Evolutionary conservation across 2,113 vertebrate species (phyloP), one percentile per base, ranked within the genome.

Genomic region (Burhinus bistriatus): DNA sequence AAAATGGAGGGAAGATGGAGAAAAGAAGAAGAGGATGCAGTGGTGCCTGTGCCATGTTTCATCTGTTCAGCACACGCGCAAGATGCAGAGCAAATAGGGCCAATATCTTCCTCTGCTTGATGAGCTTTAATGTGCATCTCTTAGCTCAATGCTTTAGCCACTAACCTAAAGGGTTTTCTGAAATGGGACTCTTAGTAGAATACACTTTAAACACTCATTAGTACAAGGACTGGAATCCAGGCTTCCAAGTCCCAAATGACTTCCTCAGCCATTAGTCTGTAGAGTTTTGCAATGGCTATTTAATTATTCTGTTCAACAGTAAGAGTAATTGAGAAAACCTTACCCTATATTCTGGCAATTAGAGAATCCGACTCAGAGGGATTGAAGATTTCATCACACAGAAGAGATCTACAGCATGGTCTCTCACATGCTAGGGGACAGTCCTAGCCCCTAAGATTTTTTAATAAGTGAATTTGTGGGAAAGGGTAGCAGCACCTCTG

Each of bases 251-350:
- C 92, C 71, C 88, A 83, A 11, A 76, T 69, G 10, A 80, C 26
- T 88, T 85, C 57, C 47, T 79, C 40, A 57, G 66, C 62, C 75
- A 76, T 83, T 90, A 75, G n/a, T 68, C 47, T 83, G 78, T n/a
- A 76, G 42, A 87, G 57, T 61, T 88, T 93, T 95, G 47, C n/a
- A 54, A 32, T 71, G 32, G 44, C 85, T 88, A 47, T 87, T 94
- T 85, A 93, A 96, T 79, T 90, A 79, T 93, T 94, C 88, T 76
- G 11, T 88, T 90, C 38, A 88, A 84, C 65, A 79, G 61, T 55
- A 90, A 65, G 29, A 94, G 26, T 72, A 94, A 94, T 76, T 91
- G 82, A 79, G 77, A 89, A 94, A 85, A 79, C 29, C 17, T 79
- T 85, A 79, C 29, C 32, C 57, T 79, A 27, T 90, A 83, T 90